phyloP scores from a whole-genome alignment of 2,797 vertebrate genomes.

The Remorina albescens region DNA sequence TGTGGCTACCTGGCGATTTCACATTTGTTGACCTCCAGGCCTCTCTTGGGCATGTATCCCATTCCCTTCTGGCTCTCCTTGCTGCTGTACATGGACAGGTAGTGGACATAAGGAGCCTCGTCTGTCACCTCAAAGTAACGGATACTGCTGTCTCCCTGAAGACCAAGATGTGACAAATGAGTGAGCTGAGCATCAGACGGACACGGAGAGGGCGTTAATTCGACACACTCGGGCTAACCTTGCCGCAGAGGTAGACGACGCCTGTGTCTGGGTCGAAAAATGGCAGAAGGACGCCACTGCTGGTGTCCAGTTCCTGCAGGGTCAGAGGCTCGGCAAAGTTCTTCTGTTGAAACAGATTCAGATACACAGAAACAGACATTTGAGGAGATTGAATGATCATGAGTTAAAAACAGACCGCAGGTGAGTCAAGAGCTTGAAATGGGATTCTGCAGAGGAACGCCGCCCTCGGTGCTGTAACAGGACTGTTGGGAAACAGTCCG shows the following conservation, averaged over 20 bases:
- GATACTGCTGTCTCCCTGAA: slow-evolving; percentile 94
- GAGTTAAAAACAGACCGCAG: neutral
- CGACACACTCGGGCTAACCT: slow-evolving; percentile 75
- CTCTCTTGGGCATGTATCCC: slow-evolving; percentile 95
- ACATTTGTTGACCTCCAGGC: slow-evolving; percentile 94
- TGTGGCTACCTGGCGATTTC: slow-evolving; percentile 90
- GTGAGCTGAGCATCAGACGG: slow-evolving; percentile 7
- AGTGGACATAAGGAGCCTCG: slow-evolving; percentile 91
- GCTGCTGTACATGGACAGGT: slow-evolving; percentile 91
- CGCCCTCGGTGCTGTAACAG: slow-evolving; percentile 24
- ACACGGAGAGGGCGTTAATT: neutral
- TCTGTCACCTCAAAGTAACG: slow-evolving; percentile 94
- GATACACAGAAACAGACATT: neutral
- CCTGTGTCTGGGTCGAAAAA: slow-evolving; percentile 93
- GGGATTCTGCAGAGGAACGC: slow-evolving; percentile 10
- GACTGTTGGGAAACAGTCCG: slow-evolving; percentile 37
- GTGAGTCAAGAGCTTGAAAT: slow-evolving; percentile 20
- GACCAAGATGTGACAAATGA: neutral
- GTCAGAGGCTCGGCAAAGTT: slow-evolving; percentile 87
- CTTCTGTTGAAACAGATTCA: slow-evolving; percentile 66
- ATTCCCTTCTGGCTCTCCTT: slow-evolving; percentile 95
- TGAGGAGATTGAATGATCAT: neutral
- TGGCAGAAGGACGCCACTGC: slow-evolving; percentile 92
- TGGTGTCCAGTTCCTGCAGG: slow-evolving; percentile 92
- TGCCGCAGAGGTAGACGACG: slow-evolving; percentile 92